Base-by-base conservation (phyloP, 2,888 invertebrate species). In the Drosophila testacea region DNA sequence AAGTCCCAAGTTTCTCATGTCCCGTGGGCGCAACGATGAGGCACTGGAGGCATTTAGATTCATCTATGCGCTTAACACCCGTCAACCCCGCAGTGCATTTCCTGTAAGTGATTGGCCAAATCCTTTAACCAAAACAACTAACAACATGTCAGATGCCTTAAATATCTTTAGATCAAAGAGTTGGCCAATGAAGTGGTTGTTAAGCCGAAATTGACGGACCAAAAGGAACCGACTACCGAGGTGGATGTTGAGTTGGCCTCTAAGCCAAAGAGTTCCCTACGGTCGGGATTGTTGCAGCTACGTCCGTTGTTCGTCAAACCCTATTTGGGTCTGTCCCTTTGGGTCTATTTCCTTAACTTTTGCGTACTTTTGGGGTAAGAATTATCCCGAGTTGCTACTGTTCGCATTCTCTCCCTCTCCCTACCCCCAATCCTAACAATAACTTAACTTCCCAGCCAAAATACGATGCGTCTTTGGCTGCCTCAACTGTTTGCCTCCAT, bases 401-500 rank as follows among this genome's bases (percentile, higher is more conserved):
- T 9, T 41, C 4, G 10, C 32, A 16, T 32, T 30, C 16, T 9
- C 16, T 16, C 6, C 22, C 44, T 27, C 11, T 9, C 27, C 10
- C 11, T 9, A 10, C 3, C 9, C 11, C 4, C 11, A n/a, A 16
- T 11, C 1, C 32, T 46, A 30, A 30, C 27, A 39, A 67, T 27
- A 39, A 51, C 28, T 60, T 22, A 46, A 41, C 46, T 38, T 44
- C n/a, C 10, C n/a, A 96, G 96, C 6, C 93, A 95, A 69, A 97
- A 97, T 90, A 96, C 97, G 0, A 93, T 97, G 56, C 95, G 97
- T 28, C 94, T 97, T 47, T 97, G 97, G 97, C 94, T 97, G 77
- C 97, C 97, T 0, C 96, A 97, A 90, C 93, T 97, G 32, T 97
- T 97, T 73, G 95, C 95, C 56, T 95, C 96, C 92, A 95, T 96